Evolutionary conservation across 1,140 invertebrate genomes (phyloP).

Genomic region (Euura lappo): DNA sequence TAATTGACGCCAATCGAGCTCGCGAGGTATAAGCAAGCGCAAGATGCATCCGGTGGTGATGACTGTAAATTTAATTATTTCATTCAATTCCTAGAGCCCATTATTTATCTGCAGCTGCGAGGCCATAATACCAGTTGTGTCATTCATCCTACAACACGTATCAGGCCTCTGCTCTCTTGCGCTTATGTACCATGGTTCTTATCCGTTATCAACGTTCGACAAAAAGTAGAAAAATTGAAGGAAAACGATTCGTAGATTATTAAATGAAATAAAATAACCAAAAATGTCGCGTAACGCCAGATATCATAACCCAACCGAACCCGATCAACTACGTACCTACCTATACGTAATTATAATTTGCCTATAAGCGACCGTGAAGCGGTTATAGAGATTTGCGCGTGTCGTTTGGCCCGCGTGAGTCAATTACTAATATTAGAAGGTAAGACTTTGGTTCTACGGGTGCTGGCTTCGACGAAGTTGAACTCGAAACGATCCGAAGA

Average conservation of each 20-base stretch:
- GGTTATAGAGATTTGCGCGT: neutral
- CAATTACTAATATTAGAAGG: constrained; percentile 7
- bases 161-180: too few species aligned
- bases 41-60: neutral
- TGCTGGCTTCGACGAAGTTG: neutral
- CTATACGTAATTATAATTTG: too few species aligned
- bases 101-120: constrained; percentile 2
- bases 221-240: too few species aligned
- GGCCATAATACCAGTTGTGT: neutral
- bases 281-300: too few species aligned
- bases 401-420: neutral
- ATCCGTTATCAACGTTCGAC: too few species aligned
- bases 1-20: too few species aligned
- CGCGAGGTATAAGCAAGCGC: too few species aligned
- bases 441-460: neutral
- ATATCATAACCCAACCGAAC: too few species aligned
- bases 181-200: too few species aligned
- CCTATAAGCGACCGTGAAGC: neutral
- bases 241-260: too few species aligned
- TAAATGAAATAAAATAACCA: too few species aligned
- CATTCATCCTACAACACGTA: neutral
- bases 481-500: neutral
- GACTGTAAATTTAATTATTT: constrained; percentile 4
- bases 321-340: too few species aligned
- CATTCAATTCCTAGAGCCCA: neutral